These are phyloP conservation scores for Caretta caretta DNA, from an alignment of 2,113 vertebrate species.

Conservation along the genomic window DNA sequence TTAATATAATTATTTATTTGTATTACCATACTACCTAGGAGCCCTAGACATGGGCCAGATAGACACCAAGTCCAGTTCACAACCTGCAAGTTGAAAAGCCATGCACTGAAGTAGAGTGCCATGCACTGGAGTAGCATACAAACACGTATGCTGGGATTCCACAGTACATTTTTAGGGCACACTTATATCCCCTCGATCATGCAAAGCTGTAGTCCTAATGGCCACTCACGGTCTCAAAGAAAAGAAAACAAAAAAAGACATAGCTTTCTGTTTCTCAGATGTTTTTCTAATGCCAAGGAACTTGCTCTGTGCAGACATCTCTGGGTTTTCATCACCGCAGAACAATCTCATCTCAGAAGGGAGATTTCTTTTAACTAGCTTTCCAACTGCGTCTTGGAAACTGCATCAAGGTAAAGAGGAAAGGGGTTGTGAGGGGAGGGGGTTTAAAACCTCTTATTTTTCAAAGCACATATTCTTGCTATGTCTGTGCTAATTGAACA, in stretches of 20 bases:
- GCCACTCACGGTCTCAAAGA: not conserved
- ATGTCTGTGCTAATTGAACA: not conserved
- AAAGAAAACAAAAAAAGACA: not conserved
- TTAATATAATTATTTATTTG: too few species aligned
- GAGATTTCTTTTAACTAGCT: not conserved
- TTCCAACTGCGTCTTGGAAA: slow-evolving; percentile 4
- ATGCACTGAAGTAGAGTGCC: not conserved
- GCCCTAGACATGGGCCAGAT: too few species aligned
- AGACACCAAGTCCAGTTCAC: not conserved
- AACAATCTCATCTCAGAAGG: not conserved
- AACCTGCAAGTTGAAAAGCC: not conserved
- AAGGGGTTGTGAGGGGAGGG: not conserved
- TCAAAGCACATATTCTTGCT: not conserved
- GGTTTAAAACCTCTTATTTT: not conserved
- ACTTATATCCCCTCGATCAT: not conserved
- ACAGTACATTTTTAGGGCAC: not conserved
- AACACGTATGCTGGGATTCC: not conserved
- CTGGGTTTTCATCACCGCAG: not conserved
- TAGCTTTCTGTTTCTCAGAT: slow-evolving; percentile 5
- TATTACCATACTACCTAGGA: too few species aligned
- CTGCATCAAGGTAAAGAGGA: not conserved
- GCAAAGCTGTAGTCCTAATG: not conserved
- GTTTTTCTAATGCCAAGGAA: slow-evolving; percentile 4
- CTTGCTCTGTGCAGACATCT: not conserved
- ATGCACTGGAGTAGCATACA: not conserved